Conservation (phyloP, 2,797 vertebrate genomes). For the Buphagus erythrorhynchus region DNA sequence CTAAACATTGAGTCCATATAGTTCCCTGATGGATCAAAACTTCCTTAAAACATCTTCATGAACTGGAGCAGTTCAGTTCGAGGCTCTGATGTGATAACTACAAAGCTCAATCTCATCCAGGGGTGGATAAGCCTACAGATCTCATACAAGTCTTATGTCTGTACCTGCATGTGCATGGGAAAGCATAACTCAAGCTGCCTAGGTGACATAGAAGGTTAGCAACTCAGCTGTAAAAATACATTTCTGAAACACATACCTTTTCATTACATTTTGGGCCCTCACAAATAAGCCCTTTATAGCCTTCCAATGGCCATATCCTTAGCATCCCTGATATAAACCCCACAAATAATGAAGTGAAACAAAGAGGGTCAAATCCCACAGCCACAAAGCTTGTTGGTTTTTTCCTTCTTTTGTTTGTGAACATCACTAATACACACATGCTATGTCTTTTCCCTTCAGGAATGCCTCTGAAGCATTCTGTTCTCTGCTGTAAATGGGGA, state of each 20-base stretch:
- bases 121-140: background rate
- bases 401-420: background rate
- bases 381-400: background rate
- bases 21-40: background rate
- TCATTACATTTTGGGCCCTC: background rate
- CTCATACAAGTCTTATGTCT: background rate
- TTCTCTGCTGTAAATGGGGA: background rate
- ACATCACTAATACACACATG: background rate
- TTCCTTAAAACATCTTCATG: background rate
- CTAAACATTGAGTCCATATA: background rate
- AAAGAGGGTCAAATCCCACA: background rate
- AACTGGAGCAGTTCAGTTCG: background rate
- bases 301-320: background rate
- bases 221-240: background rate
- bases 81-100: background rate
- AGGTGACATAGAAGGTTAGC: background rate
- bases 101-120: background rate
- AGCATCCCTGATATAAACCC: background rate
- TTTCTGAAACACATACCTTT: background rate
- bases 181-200: background rate
- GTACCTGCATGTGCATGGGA: background rate
- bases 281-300: background rate
- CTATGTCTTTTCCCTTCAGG: background rate
- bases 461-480: background rate
- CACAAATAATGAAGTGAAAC: background rate